Evolutionary conservation across 2,888 invertebrate genomes (phyloP), one percentile per base, ranked within the genome.

Genomic region (Cremastinae sp.): DNA sequence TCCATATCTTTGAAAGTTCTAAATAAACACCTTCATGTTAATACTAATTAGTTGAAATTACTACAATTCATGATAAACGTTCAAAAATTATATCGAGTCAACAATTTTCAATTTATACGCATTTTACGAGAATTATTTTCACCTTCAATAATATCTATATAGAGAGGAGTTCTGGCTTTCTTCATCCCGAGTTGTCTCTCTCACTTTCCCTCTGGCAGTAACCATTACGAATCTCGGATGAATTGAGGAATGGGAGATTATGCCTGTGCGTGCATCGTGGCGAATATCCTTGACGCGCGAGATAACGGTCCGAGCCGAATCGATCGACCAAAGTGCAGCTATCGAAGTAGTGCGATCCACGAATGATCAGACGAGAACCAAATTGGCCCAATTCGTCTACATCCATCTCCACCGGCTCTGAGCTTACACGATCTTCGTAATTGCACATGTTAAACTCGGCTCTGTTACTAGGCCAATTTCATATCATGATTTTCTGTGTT

Each of bases 361-460:
- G 58, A 59, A n/a, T 58, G 45, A 62, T 76, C 73, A 73, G 76
- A 53, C 66, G 18, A 14, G 16, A 41, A 34, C 28, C 28, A 47
- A 71, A 47, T 5, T 8, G 22, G 12, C 28, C 1, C 49, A n/a
- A 28, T n/a, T n/a, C 49, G 34, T 1, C 5, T n/a, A 2, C n/a
- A 28, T 8, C 22, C n/a, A 53, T 53, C 22, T 41, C 14, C 14
- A 1, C 41, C 10, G 10, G 5, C 10, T 2, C 4, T 4, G 38
- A 16, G 28, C 14, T 18, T 16, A 54, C 18, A 10, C 16, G 28
- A 62, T 34, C 16, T 7, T 36, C 12, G 47, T 16, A 61, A 70
- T 61, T 47, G n/a, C 18, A 59, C 45, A 20, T n/a, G 20, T 38
- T 34, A 22, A 64, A 36, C 45, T 47, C 58, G n/a, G 28, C 20